Evolutionary conservation across 53 echinoderm and acorn worm species (phyloP), one percentile per base, ranked within the genome.

Genomic region (Astropecten irregularis): DNA sequence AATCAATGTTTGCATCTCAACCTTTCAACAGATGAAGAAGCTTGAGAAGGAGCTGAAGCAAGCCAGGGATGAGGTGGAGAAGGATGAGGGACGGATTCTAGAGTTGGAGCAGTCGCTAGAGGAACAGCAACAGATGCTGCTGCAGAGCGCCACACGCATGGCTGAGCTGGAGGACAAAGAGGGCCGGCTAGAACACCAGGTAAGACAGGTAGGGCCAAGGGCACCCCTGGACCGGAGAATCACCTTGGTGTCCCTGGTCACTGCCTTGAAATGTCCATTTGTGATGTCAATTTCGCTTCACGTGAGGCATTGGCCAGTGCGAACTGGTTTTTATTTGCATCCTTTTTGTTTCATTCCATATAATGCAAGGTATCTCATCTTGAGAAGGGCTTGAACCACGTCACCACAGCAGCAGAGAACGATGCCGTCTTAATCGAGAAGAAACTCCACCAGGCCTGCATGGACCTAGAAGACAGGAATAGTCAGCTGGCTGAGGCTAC

Each of bases 71-170:
- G 90, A 90, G 64, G 22, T 46, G 73, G 89, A 92, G 25, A 84
- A 88, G 73, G 83, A 66, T 30, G 88, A 84, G 2, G 58, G 39
- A 26, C 81, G 84, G 48, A 71, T 84, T 8, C 10, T 73, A 7
- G 94, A 88, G 55, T 65, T 94, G 31, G 89, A 96, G 69, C 69
- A 59, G 66, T 37, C 93, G 10, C 61, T 96, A 76, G 63, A 88
- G 21, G 92, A 94, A 49, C 89, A 89, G 42, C 97, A 99, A 35
- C 72, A 90, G 66, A 99, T 99, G 99, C 59, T 99, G 68, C 94
- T 85, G 38, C 86, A 95, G 84, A 94, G 94, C 46, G 89, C 87
- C 3, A 55, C 69, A 4, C 83, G 99, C 20, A 94, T 99, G 57
- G 68, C 90, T 28, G 94, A 99, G 50, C 86, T 97, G 42, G 99